Conservation (phyloP, 2,888 invertebrate species). For the Philhelius pedissequus region DNA sequence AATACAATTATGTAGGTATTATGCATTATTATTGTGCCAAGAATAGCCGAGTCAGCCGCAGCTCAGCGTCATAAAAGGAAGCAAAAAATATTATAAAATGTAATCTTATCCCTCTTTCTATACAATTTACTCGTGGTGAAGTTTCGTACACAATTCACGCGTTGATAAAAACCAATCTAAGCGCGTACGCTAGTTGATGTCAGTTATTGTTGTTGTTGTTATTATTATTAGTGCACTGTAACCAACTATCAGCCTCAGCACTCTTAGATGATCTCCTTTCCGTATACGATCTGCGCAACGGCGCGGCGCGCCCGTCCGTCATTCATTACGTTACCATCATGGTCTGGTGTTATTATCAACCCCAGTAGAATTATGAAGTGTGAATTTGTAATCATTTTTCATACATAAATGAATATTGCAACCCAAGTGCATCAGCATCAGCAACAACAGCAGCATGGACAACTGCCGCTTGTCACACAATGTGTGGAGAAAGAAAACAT, state of each 20-base stretch:
- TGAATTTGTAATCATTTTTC: slow-evolving; percentile 48
- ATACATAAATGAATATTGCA: slow-evolving; percentile 24
- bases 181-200: slow-evolving; percentile 29
- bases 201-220: not conserved
- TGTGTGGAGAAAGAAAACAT: not conserved
- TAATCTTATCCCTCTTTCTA: slow-evolving; percentile 21
- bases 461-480: not conserved
- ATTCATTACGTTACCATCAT: slow-evolving; percentile 39
- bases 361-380: slow-evolving; percentile 34
- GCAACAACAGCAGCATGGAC: not conserved
- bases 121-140: not conserved
- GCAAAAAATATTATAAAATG: not conserved
- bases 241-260: not conserved
- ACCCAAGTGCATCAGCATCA: slow-evolving; percentile 20
- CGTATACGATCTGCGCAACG: too few relatives aligned
- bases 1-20: slow-evolving; percentile 20
- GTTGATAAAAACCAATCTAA: slow-evolving; percentile 42
- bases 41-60: slow-evolving; percentile 16
- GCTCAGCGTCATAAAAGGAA: slow-evolving; percentile 28
- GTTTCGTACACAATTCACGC: slow-evolving; percentile 15
- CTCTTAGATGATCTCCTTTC: slow-evolving; percentile 30
- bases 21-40: slow-evolving; percentile 2
- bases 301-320: not conserved
- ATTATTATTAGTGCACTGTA: not conserved
- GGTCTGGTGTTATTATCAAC: slow-evolving; percentile 50